These are phyloP conservation scores for Agapornis canus DNA, from an alignment of 2,797 vertebrate species.

Conservation along the genomic window DNA sequence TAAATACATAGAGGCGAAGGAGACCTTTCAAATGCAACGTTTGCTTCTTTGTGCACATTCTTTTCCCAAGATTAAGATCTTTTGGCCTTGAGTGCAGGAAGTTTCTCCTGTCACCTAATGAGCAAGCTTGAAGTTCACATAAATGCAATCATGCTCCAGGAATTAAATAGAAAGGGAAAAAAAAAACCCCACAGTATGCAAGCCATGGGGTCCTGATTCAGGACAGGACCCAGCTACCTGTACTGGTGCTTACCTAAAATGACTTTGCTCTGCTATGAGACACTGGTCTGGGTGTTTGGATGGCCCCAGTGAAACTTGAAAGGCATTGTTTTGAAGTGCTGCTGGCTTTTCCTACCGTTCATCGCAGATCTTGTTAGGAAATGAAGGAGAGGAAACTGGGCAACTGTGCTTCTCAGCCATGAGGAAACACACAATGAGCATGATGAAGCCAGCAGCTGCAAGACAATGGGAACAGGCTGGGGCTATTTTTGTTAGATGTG, in stretches of 20 bases:
- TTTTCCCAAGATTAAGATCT: not conserved
- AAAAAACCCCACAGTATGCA: not conserved
- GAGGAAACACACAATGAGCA: conserved; percentile 62
- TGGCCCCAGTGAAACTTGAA: not conserved
- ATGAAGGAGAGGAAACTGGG: conserved; percentile 73
- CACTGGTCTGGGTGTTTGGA: not conserved
- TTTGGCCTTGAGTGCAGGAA: conserved; percentile 17
- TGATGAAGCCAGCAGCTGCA: conserved; percentile 67
- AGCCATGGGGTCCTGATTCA: not conserved
- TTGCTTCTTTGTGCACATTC: not conserved
- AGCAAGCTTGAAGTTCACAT: not conserved
- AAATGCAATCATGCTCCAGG: not conserved
- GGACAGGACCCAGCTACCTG: not conserved
- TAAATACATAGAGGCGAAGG: not conserved
- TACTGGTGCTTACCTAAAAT: not conserved
- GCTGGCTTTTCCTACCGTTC: conserved; percentile 61
- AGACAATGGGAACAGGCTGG: conserved; percentile 69
- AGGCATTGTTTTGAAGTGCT: conserved; percentile 22
- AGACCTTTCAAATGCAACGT: not conserved
- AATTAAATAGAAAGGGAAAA: not conserved
- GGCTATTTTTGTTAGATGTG: conserved; percentile 76
- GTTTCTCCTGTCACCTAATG: not conserved
- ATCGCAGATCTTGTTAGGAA: conserved; percentile 55
- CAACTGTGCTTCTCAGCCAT: conserved; percentile 28
- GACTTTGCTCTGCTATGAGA: not conserved